Percentiles rank a stretch among this genome's conserved stretches.
Evolutionary conservation across 2,888 invertebrate genomes (phyloP).

Genomic region (Papilio elwesi): DNA sequence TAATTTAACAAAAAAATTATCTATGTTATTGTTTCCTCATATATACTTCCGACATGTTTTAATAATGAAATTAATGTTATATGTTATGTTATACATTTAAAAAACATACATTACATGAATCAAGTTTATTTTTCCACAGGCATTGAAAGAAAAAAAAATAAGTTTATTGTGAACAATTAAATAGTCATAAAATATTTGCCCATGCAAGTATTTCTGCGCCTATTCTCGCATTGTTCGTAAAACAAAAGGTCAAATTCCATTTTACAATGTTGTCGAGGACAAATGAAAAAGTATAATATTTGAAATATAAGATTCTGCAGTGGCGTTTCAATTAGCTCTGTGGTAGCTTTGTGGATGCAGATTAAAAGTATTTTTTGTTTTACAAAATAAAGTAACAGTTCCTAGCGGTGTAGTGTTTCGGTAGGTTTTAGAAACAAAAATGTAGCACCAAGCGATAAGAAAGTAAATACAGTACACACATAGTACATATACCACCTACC

Average conservation of each 20-base stretch:
- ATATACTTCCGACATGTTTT: no score
- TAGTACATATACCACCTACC: no score
- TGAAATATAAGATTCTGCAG: conserved; percentile 17
- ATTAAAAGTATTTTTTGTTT: conserved; percentile 11
- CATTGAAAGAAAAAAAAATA: background rate
- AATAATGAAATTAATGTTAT: no score
- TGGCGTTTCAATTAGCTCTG: conserved; percentile 18
- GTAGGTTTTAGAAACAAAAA: background rate
- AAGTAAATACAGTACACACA: no score
- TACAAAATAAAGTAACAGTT: conserved; percentile 2
- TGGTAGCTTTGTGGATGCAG: conserved; percentile 19
- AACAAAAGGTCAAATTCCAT: conserved; percentile 21
- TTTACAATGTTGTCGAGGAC: conserved; percentile 19
- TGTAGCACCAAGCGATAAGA: background rate
- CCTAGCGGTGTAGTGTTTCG: conserved; percentile 9
- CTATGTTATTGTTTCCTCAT: no score
- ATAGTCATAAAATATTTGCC: conserved; percentile 10
- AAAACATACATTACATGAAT: background rate
- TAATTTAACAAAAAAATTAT: no score
- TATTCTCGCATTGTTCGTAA: conserved; percentile 17
- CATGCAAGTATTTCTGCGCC: background rate
- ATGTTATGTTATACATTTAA: background rate
- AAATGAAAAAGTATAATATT: conserved; percentile 19
- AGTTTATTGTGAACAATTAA: conserved; percentile 3
- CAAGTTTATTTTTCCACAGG: background rate